These are phyloP conservation scores for Drosophila limbata DNA, from an alignment of 2,888 invertebrate genomes.

Conservation along the genomic window DNA sequence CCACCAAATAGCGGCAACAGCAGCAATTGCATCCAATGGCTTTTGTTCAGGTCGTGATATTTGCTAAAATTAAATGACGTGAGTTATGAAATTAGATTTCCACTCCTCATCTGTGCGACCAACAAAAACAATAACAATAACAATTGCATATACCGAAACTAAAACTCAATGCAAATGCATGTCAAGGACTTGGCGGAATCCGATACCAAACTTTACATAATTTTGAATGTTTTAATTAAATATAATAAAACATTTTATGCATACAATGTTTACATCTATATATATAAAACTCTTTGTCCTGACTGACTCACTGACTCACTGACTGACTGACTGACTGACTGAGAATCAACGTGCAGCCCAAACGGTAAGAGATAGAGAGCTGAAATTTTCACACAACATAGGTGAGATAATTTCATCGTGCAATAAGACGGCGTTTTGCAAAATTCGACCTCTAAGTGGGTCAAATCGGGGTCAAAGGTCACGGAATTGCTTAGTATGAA, in stretches of 20 bases:
- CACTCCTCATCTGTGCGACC: conserved; percentile 11
- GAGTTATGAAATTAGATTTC: conserved; percentile 80
- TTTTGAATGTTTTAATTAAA: conserved; percentile 8
- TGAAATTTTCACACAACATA: too few relatives aligned
- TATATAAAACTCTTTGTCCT: too few relatives aligned
- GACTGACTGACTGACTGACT: too few relatives aligned
- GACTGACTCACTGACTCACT: too few relatives aligned
- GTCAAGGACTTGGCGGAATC: conserved; percentile 23
- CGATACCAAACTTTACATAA: neutral
- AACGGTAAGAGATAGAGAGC: too few relatives aligned
- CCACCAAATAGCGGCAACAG: conserved; percentile 20
- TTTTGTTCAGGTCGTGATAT: conserved; percentile 83
- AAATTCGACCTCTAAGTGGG: too few relatives aligned
- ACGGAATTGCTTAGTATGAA: too few relatives aligned
- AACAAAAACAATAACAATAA: conserved; percentile 17
- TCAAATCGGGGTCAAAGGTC: too few relatives aligned
- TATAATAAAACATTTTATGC: neutral
- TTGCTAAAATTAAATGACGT: conserved; percentile 83
- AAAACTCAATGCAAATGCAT: conserved; percentile 29
- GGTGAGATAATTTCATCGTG: too few relatives aligned
- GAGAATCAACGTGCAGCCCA: too few relatives aligned
- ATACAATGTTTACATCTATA: neutral
- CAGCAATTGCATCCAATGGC: conserved; percentile 83
- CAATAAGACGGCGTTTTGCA: too few relatives aligned
- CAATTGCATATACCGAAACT: neutral